Conservation (phyloP, 1,140 invertebrate genomes). For the Agrypnia vestita region DNA sequence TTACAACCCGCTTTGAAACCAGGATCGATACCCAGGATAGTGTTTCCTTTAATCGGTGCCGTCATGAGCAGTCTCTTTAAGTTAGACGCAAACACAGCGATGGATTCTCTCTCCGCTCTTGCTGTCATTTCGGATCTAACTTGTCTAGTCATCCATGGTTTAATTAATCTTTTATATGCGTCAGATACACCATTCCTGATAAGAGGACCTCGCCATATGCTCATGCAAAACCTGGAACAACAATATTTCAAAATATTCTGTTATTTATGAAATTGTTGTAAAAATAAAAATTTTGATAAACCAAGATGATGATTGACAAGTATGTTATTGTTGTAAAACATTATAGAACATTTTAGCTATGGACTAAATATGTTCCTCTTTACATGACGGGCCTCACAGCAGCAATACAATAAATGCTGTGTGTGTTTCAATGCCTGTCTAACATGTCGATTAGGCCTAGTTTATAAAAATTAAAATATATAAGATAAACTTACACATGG, state of each 20-base stretch:
- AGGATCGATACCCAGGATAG: constrained; percentile 90
- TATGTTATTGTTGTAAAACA: too few species aligned
- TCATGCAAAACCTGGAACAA: constrained; percentile 67
- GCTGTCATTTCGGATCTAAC: constrained; percentile 83
- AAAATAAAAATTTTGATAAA: background rate
- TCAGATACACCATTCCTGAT: constrained; percentile 69
- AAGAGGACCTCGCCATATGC: constrained; percentile 67
- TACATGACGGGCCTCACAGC: too few species aligned
- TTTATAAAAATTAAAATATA: too few species aligned
- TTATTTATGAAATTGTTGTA: background rate
- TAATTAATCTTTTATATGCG: constrained; percentile 75
- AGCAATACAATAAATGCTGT: too few species aligned
- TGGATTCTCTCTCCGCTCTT: constrained; percentile 84
- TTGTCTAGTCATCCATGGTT: constrained; percentile 79
- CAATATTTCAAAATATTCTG: background rate
- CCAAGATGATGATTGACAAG: too few species aligned
- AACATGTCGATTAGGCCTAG: too few species aligned
- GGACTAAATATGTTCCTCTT: too few species aligned
- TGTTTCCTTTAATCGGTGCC: constrained; percentile 85
- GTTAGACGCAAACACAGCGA: constrained; percentile 89
- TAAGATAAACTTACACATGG: too few species aligned
- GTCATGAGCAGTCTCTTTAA: constrained; percentile 86
- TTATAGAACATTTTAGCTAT: too few species aligned
- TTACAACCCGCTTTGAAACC: constrained; percentile 92
- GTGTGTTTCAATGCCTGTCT: too few species aligned